Base-by-base conservation (phyloP, 2,888 invertebrate species). In the Tetragonula carbonaria region DNA sequence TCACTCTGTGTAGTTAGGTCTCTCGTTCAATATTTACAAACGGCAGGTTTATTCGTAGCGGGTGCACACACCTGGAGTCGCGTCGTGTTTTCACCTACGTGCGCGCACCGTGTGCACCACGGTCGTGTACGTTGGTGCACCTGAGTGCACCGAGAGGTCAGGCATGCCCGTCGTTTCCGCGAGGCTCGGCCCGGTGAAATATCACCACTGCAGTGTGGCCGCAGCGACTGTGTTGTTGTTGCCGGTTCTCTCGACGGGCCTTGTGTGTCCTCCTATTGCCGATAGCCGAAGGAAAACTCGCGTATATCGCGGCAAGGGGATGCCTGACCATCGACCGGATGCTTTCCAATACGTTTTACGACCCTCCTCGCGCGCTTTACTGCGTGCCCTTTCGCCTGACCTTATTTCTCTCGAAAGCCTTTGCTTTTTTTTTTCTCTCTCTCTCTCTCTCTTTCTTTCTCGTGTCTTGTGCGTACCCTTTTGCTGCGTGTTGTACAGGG, bases 121-220 rank as follows among this genome's bases (percentile, higher is more conserved):
- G 45, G 63, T 21, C 45, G 18, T 80, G 68, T 80, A 51, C 55
- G 84, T 68, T 74, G 78, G 72, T 63, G 74, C 82, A 84, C 66
- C 68, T 78, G 83, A 80, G 80, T 59, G 79, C 85, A 73, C 74
- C 51, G 80, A 73, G 83, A 77, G 83, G 82, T 89, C 88, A 81
- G 80, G 70, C 63, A 78, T 82, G 82, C 80, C 71, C 80, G 74
- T 71, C 78, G 74, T 66, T 82, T 66, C 74, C 72, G 55, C 33
- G 84, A 45, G 76, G 11, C 33, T 33, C 28, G 72, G 72, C 65
- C 74, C 51, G 79, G 79, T 89, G 89, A 90, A 90, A 88, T 91
- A 90, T 91, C 79, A 86, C 91, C 72, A 85, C 87, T 86, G 88
- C 91, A 90, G 78, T 85, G 72, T 85, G 72, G 68, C 80, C 86